phyloP scores from a whole-genome alignment of 2,113 vertebrate genomes.

The Pao palembangensis region DNA sequence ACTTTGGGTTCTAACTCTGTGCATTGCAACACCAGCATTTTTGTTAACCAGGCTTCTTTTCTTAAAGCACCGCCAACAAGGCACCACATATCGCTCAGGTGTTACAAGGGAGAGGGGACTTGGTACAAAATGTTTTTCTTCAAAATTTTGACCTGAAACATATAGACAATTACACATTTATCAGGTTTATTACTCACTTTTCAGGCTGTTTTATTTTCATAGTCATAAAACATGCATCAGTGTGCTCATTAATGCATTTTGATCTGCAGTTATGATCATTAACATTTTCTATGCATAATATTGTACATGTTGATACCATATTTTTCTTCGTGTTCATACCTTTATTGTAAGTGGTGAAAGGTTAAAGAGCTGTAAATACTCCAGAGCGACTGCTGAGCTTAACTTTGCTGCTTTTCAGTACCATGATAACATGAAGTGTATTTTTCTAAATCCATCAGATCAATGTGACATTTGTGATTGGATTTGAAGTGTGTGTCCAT shows the following conservation, averaged over 20 bases:
- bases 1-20: too few relatives aligned
- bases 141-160: too few relatives aligned
- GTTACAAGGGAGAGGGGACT: too few relatives aligned
- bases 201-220: neutral
- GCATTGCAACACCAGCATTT: too few relatives aligned
- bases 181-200: neutral
- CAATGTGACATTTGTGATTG: conserved; percentile 21
- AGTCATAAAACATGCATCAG: too few relatives aligned
- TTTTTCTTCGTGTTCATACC: neutral
- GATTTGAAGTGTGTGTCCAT: conserved; percentile 16
- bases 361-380: conserved; percentile 43
- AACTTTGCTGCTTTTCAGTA: neutral
- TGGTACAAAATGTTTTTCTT: too few relatives aligned
- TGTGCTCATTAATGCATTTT: neutral
- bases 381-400: neutral
- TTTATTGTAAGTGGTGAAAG: neutral
- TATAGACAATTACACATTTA: too few relatives aligned
- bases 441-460: neutral
- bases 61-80: neutral
- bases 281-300: neutral
- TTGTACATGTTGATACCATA: too few relatives aligned
- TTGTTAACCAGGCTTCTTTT: neutral
- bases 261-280: neutral
- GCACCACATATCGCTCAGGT: neutral
- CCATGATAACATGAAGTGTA: neutral